Evolutionary conservation across 2,797 vertebrate species (phyloP).

Genomic region (Danionella dracula): DNA sequence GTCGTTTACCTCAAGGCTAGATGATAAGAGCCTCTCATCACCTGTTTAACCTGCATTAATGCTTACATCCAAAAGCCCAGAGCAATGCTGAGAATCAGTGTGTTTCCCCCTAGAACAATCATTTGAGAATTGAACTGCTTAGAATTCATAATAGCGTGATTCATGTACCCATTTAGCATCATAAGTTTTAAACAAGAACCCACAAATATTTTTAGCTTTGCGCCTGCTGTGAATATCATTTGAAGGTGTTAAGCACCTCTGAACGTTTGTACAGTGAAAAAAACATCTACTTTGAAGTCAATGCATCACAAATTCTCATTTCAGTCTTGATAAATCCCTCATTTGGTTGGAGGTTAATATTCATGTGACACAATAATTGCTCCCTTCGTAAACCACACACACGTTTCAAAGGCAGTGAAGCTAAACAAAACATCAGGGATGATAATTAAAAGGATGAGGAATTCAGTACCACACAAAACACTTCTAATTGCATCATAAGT

Average conservation of each 20-base stretch:
- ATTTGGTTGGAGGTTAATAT: neutral
- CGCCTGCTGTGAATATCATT: too few relatives aligned
- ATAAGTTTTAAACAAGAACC: too few relatives aligned
- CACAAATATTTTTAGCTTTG: too few relatives aligned
- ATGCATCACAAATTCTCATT: neutral
- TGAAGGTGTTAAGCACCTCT: neutral
- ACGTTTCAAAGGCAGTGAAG: constrained; percentile 27
- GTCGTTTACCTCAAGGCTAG: neutral
- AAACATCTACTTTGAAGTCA: neutral
- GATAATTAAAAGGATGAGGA: constrained; percentile 41
- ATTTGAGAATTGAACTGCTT: too few relatives aligned
- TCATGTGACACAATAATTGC: constrained; percentile 2
- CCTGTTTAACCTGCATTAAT: neutral
- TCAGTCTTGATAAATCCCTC: constrained; percentile 1
- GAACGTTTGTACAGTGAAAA: neutral
- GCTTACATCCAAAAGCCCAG: neutral
- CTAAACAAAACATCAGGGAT: constrained; percentile 20
- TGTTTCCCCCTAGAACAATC: too few relatives aligned
- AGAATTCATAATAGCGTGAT: too few relatives aligned
- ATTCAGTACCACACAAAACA: constrained; percentile 49
- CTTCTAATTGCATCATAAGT: constrained; percentile 50
- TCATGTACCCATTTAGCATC: too few relatives aligned
- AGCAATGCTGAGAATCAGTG: neutral
- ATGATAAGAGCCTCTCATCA: constrained; percentile 1
- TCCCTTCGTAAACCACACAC: constrained; percentile 29